phyloP scores from a whole-genome alignment of 2,888 invertebrate species.

The Branchellion lobata region DNA sequence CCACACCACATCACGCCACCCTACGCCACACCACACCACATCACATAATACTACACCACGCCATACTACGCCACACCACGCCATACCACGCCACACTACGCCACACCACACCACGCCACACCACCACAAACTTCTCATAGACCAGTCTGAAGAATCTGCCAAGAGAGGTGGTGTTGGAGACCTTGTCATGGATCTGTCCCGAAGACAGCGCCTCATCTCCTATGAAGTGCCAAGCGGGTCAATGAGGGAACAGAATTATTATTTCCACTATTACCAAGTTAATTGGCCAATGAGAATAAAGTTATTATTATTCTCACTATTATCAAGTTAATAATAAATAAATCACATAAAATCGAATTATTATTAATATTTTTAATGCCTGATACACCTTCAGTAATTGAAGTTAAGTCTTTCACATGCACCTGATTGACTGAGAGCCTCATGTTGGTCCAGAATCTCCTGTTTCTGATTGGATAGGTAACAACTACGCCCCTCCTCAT shows the following conservation, averaged over 20 bases:
- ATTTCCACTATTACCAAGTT: too few relatives aligned
- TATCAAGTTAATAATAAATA: too few relatives aligned
- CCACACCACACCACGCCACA: too few relatives aligned
- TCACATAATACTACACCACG: too few relatives aligned
- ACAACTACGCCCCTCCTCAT: conserved; percentile 28
- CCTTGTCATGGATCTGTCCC: background rate
- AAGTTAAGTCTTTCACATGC: too few relatives aligned
- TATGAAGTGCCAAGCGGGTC: background rate
- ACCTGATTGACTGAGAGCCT: background rate
- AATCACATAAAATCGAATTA: too few relatives aligned
- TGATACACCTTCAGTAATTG: too few relatives aligned
- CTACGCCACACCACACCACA: background rate
- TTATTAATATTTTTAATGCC: too few relatives aligned
- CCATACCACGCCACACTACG: too few relatives aligned
- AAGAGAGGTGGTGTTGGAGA: background rate
- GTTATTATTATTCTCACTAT: too few relatives aligned
- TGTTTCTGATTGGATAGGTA: conserved; percentile 4
- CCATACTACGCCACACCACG: too few relatives aligned
- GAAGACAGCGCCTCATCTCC: background rate
- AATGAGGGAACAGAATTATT: too few relatives aligned
- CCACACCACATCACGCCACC: background rate
- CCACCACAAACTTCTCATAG: background rate
- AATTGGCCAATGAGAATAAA: background rate
- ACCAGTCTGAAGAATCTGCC: background rate
- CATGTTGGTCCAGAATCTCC: background rate